These are phyloP conservation scores for Phengaris arion DNA, from an alignment of 2,888 invertebrate genomes.

Conservation along the genomic window DNA sequence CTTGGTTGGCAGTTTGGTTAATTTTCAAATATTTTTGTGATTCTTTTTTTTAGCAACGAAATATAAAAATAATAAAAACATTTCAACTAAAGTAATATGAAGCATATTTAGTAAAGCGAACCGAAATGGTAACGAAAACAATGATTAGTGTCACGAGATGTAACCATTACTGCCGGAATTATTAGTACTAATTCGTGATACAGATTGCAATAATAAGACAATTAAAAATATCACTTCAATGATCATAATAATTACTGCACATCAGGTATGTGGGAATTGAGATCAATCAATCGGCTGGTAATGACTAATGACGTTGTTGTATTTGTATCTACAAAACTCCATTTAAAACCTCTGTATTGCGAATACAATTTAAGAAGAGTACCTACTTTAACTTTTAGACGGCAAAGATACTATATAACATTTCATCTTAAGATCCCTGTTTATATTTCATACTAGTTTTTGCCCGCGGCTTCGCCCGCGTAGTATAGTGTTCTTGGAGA, in stretches of 20 bases:
- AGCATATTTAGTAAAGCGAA: neutral
- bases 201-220: slow-evolving; percentile 29
- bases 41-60: too few relatives aligned
- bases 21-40: too few relatives aligned
- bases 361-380: too few relatives aligned
- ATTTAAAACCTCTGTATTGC: too few relatives aligned
- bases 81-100: neutral
- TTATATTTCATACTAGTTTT: too few relatives aligned
- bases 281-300: slow-evolving; percentile 9
- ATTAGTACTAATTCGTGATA: neutral
- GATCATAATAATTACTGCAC: slow-evolving; percentile 15
- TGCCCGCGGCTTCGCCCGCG: too few relatives aligned
- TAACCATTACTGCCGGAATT: neutral
- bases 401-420: too few relatives aligned
- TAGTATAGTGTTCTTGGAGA: too few relatives aligned
- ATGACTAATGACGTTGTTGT: neutral
- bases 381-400: too few relatives aligned
- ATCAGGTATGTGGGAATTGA: slow-evolving; percentile 18
- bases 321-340: neutral
- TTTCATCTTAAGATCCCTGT: too few relatives aligned
- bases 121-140: neutral
- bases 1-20: too few relatives aligned
- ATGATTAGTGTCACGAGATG: slow-evolving; percentile 2
- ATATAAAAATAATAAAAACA: neutral
- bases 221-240: slow-evolving; percentile 28